Evolutionary conservation across 1,140 invertebrate genomes (phyloP).

Genomic region (Drosophila kepulauana): DNA sequence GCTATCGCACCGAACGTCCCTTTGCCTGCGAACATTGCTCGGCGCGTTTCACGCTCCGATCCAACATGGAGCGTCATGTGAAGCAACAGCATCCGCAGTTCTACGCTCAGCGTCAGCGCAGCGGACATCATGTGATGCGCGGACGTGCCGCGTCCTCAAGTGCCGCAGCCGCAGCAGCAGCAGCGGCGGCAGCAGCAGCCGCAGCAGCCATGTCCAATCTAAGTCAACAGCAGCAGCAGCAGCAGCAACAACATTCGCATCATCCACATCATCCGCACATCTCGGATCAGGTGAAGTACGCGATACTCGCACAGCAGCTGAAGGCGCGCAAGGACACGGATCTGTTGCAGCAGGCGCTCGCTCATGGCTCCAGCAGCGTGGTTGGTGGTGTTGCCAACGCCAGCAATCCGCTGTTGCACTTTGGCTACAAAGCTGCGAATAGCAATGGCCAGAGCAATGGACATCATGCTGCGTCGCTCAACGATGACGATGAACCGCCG

Average conservation of each 20-base stretch:
- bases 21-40: conserved; percentile 95
- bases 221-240: conserved; percentile 8
- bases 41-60: conserved; percentile 94
- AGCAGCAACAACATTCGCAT: conserved; percentile 2
- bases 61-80: conserved; percentile 97
- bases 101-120: conserved; percentile 91
- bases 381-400: conserved; percentile 2
- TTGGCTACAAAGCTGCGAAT: conserved; percentile 25
- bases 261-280: conserved; percentile 82
- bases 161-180: conserved; percentile 51
- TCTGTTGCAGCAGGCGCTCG: conserved; percentile 83
- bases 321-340: conserved; percentile 86
- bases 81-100: conserved; percentile 96
- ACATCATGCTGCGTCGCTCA: background rate
- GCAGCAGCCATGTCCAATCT: conserved; percentile 45
- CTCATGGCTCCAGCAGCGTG: conserved; percentile 77
- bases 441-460: background rate
- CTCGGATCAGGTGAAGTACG: conserved; percentile 91
- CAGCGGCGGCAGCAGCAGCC: conserved; percentile 51
- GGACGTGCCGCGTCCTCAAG: conserved; percentile 73
- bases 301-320: conserved; percentile 91
- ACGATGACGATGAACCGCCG: conserved; percentile 85
- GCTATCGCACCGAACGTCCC: conserved; percentile 95
- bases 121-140: conserved; percentile 84
- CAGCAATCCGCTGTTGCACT: conserved; percentile 60